phyloP scores from a whole-genome alignment of 1,140 invertebrate species.

The Pantala flavescens region DNA sequence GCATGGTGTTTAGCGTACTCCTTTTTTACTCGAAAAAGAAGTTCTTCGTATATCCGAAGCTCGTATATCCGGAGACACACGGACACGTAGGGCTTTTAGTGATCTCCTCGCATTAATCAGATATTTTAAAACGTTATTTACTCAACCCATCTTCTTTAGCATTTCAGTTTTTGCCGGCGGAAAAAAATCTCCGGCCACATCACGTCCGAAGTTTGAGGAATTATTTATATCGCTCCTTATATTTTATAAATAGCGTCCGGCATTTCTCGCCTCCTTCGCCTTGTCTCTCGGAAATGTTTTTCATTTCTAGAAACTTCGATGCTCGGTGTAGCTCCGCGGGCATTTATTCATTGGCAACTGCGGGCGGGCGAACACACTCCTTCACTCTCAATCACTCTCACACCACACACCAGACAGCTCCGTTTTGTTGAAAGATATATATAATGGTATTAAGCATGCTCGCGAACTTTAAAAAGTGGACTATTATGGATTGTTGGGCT shows the following conservation, averaged over 20 bases:
- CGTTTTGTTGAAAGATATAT: background rate
- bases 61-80: no score
- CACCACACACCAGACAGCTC: background rate
- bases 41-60: no score
- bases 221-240: background rate
- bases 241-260: background rate
- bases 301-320: background rate
- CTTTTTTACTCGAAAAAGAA: no score
- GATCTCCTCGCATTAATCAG: no score
- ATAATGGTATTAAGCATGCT: slow-evolving; percentile 1
- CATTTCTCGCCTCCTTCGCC: no score
- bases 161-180: no score
- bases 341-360: slow-evolving; percentile 6
- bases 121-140: no score
- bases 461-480: background rate
- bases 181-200: background rate
- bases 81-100: no score
- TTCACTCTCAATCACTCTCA: background rate
- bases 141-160: no score
- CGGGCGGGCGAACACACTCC: background rate
- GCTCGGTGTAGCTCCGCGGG: background rate
- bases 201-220: background rate
- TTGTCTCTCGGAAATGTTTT: background rate
- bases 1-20: no score
- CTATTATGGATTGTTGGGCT: background rate